Evolutionary conservation across 2,797 vertebrate genomes (phyloP), one percentile per base, ranked within the genome.

Genomic region (Liparis tanakae): DNA sequence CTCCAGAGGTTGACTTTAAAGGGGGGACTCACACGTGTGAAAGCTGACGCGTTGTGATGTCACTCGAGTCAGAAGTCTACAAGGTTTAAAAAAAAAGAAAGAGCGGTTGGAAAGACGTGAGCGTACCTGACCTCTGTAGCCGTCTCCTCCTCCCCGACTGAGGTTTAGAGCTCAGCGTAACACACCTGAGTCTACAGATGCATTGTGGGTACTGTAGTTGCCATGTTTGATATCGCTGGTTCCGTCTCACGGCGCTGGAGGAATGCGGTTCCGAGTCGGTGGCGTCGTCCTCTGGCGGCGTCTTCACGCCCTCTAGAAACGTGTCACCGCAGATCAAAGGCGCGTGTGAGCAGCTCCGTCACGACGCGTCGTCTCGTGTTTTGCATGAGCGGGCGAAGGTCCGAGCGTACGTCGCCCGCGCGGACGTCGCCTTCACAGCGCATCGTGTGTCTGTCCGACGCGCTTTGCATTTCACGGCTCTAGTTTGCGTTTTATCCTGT

Each of bases 391-490:
- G 30, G 34, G 34, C 69, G 9, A 72, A 75, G 59, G 36, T 58
- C 70, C 12, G 37, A 64, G 34, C 22, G 12, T 5, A n/a, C 8
- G 17, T 20, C 18, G 33, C 59, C 43, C 12, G 37, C 66, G 34
- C 22, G 12, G 6, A n/a, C 8, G 17, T 20, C 18, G 33, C 59
- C 43, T 67, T 57, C 55, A 78, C 72, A 81, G 81, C 9, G 10
- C 54, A 37, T 14, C 63, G 20, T 59, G 67, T 68, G 69, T 74
- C 57, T 17, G 5, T 67, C 25, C 25, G 4, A 30, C 25, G 48
- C 17, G 39, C 33, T 90, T 88, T 85, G 85, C 85, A 89, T 88
- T 82, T 91, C 83, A 86, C 80, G 17, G 13, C 53, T 20, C 44
- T 9, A 18, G 43, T 70, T 80, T 76, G 18, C 59, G 7, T 73